Percentiles rank a stretch among this genome's conserved stretches.
phyloP scores from a whole-genome alignment of 1,140 invertebrate genomes.

The Teleogryllus occipitalis region DNA sequence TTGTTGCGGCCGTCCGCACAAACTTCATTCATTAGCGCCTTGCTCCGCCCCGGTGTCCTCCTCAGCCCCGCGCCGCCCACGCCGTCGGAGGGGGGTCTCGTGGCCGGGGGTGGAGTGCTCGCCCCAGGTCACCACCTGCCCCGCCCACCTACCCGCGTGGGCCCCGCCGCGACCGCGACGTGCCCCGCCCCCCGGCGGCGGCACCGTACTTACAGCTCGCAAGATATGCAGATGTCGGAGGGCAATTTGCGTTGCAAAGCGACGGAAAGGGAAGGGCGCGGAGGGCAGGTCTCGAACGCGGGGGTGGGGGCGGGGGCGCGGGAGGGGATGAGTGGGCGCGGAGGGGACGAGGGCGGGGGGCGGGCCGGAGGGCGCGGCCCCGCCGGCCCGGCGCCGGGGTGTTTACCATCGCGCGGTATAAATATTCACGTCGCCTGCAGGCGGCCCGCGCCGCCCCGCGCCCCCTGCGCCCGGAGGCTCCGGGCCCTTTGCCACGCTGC shows the following conservation, averaged over 20 bases:
- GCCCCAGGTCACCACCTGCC: background rate
- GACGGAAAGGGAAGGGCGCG: background rate
- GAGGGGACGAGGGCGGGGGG: too few species aligned
- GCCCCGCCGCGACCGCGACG: too few species aligned
- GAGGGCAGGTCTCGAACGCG: too few species aligned
- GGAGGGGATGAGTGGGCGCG: too few species aligned
- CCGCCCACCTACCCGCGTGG: too few species aligned
- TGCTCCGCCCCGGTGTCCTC: background rate
- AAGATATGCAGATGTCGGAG: slow-evolving; percentile 1
- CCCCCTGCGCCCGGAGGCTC: background rate
- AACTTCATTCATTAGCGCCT: slow-evolving; percentile 3
- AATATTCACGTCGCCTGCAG: background rate
- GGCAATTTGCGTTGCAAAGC: background rate
- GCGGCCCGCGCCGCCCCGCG: too few species aligned
- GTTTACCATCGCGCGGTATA: background rate
- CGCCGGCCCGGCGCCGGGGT: too few species aligned
- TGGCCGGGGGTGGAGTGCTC: background rate
- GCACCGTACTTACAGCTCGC: background rate
- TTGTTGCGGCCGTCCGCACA: background rate
- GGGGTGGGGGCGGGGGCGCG: too few species aligned
- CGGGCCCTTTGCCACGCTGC: too few species aligned
- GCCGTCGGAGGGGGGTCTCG: background rate
- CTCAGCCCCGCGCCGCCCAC: too few species aligned
- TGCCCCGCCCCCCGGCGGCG: background rate
- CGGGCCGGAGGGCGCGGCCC: too few species aligned